Percentiles rank a stretch among this genome's conserved stretches.
Evolutionary conservation across 2,113 vertebrate species (phyloP).

Genomic region (Siniperca chuatsi): DNA sequence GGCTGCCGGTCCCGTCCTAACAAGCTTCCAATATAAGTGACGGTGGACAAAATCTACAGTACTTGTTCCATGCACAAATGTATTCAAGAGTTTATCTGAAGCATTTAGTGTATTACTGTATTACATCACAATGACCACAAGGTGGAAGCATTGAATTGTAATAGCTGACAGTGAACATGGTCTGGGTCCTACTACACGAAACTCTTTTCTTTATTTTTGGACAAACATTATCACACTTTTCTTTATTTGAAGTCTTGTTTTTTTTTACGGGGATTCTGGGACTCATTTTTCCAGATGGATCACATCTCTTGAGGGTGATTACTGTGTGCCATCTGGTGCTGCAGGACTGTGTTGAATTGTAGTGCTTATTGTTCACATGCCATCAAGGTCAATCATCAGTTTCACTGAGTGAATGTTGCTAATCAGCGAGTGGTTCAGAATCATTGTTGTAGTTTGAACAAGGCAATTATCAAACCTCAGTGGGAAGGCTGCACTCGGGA

Average conservation of each 20-base stretch:
- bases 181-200: not conserved
- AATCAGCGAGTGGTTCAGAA: constrained; percentile 1
- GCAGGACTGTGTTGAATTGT: not conserved
- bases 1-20: not conserved
- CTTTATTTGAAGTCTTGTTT: not conserved
- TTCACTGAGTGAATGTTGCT: constrained; percentile 3
- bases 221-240: not conserved
- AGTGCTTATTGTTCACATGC: not conserved
- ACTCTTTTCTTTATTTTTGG: not conserved
- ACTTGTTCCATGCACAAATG: not conserved
- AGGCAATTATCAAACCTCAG: not conserved
- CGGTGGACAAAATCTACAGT: not conserved
- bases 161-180: not conserved
- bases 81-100: not conserved
- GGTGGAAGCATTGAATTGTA: constrained; percentile 27
- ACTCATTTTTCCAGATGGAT: not conserved
- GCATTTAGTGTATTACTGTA: not conserved
- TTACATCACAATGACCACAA: constrained; percentile 28
- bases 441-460: not conserved
- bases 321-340: not conserved
- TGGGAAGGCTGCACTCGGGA: not conserved
- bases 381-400: not conserved
- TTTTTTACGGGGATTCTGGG: not conserved
- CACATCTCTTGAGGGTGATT: not conserved
- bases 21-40: not conserved